A percentile compares a stretch with the other conserved stretches of the same genome.
phyloP scores from a whole-genome alignment of 2,888 invertebrate species.

The Erpobdella octoculata region DNA sequence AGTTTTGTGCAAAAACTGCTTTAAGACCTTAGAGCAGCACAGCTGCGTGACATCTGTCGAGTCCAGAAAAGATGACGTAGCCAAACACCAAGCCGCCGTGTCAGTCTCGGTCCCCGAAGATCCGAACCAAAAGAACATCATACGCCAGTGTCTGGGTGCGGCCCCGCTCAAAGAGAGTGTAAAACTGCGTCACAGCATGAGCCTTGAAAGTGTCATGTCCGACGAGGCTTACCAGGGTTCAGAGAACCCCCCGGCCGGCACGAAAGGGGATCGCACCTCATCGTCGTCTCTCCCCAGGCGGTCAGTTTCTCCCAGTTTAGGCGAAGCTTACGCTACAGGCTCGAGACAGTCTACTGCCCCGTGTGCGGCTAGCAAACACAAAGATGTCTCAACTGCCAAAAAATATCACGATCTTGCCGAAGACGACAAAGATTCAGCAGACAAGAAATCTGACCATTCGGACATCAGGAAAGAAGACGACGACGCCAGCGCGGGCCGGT shows the following conservation, averaged over 20 bases:
- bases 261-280: not conserved
- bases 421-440: not conserved
- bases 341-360: not conserved
- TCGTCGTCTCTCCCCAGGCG: not conserved
- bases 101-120: slow-evolving; percentile 8
- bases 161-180: not conserved
- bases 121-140: slow-evolving; percentile 23
- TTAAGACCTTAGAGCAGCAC: slow-evolving; percentile 35
- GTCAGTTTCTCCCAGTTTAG: slow-evolving; percentile 14
- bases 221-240: not conserved
- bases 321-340: not conserved
- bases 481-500: not conserved
- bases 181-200: slow-evolving; percentile 16
- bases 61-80: not conserved
- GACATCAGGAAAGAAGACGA: not conserved
- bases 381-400: too few relatives aligned
- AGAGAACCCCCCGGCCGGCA: too few relatives aligned
- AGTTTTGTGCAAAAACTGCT: slow-evolving; percentile 39
- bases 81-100: not conserved
- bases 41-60: not conserved
- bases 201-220: slow-evolving; percentile 6
- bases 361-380: not conserved
- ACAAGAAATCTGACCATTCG: not conserved
- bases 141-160: slow-evolving; percentile 9
- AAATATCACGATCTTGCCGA: too few relatives aligned